Evolutionary conservation across 2,888 invertebrate species (phyloP).

Genomic region (Zaprionus bogoriensis): DNA sequence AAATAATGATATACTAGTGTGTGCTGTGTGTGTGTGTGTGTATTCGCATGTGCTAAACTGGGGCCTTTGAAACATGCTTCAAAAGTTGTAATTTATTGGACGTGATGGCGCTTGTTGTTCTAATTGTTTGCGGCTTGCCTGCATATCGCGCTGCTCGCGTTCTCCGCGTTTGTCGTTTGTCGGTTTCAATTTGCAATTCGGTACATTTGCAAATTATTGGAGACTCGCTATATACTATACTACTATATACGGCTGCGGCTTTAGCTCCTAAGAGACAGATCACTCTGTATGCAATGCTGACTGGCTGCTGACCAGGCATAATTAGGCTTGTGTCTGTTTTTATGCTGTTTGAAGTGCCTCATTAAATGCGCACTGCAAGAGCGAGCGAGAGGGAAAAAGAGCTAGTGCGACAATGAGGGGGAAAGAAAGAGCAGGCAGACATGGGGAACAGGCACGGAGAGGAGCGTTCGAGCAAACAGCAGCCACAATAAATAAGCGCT

Average conservation of each 20-base stretch:
- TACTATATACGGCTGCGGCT: neutral
- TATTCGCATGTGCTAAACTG: neutral
- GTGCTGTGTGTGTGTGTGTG: neutral
- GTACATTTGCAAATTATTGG: slow-evolving; percentile 27
- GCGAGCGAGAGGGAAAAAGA: slow-evolving; percentile 24
- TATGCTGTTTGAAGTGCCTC: slow-evolving; percentile 28
- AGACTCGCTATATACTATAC: neutral
- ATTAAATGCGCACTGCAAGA: slow-evolving; percentile 51
- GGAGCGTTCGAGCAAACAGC: no score
- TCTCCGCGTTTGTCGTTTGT: slow-evolving; percentile 20
- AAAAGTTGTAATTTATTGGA: slow-evolving; percentile 66
- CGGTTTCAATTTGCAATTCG: slow-evolving; percentile 56
- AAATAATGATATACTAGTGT: no score
- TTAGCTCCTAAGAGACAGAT: neutral
- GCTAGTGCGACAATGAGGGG: no score
- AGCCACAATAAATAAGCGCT: neutral
- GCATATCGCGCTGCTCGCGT: slow-evolving; percentile 9
- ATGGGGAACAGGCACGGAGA: no score
- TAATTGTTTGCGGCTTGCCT: slow-evolving; percentile 47
- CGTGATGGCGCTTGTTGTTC: slow-evolving; percentile 26
- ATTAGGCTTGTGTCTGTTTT: slow-evolving; percentile 42
- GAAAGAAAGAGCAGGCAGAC: no score
- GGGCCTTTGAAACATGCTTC: slow-evolving; percentile 49
- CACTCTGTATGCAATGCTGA: slow-evolving; percentile 1
- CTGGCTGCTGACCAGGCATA: slow-evolving; percentile 50